Conservation (phyloP, 2,797 vertebrate genomes). For the Echeneis naucrates region DNA sequence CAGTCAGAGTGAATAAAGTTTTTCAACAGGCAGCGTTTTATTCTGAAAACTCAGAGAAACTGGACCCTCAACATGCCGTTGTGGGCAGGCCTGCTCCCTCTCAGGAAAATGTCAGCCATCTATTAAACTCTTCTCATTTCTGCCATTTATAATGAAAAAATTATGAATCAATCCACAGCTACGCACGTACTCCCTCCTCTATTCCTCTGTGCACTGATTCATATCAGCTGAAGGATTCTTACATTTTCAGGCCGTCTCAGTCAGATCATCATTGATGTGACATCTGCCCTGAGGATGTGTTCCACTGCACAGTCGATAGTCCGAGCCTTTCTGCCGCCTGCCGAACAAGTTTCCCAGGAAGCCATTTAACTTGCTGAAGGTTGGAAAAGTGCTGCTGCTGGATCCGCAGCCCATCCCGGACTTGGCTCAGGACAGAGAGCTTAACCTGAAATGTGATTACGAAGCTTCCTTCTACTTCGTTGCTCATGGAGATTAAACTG, state of each 20-base stretch:
- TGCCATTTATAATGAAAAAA: not conserved
- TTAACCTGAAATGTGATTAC: slow-evolving; percentile 40
- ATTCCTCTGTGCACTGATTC: not conserved
- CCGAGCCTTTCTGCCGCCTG: not conserved
- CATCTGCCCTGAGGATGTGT: slow-evolving; percentile 1
- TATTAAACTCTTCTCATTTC: not conserved
- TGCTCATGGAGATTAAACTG: slow-evolving; percentile 45
- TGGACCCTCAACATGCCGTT: slow-evolving; percentile 53
- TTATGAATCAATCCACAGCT: slow-evolving; percentile 10
- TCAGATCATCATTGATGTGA: slow-evolving; percentile 8
- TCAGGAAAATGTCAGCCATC: not conserved
- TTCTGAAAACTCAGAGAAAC: not conserved
- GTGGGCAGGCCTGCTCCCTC: slow-evolving; percentile 6
- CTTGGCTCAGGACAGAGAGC: slow-evolving; percentile 3
- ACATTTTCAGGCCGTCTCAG: not conserved
- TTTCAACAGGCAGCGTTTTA: not conserved
- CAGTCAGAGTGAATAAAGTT: not conserved
- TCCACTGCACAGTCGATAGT: slow-evolving; percentile 1
- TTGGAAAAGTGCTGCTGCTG: slow-evolving; percentile 55
- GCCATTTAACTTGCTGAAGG: slow-evolving; percentile 53
- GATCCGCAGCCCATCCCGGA: slow-evolving; percentile 16
- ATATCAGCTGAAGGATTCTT: not conserved
- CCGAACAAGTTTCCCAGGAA: slow-evolving; percentile 18
- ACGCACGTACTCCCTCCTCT: not conserved
- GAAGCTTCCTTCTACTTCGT: slow-evolving; percentile 43